A percentile compares a stretch with the other conserved stretches of the same genome.
phyloP scores from a whole-genome alignment of 2,113 vertebrate genomes.

The Hiodon tergisus region DNA sequence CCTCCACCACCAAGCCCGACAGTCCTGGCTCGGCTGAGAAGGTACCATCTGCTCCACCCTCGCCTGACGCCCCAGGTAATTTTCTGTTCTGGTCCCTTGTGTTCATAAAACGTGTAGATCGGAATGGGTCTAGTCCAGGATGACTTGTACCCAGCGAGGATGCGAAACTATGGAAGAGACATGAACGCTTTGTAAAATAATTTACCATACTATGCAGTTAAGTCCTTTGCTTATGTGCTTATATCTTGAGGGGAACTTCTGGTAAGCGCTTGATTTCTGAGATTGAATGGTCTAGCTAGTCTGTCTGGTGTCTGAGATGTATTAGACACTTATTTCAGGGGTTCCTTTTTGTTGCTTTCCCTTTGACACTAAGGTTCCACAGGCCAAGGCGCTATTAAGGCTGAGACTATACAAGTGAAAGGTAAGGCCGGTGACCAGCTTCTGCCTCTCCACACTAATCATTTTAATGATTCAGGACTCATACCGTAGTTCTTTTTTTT shows the following conservation, averaged over 20 bases:
- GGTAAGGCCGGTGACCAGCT: slow-evolving; percentile 42
- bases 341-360: slow-evolving; percentile 19
- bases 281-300: neutral
- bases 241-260: neutral
- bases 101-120: too few relatives aligned
- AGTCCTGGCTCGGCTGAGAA: slow-evolving; percentile 35
- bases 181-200: too few relatives aligned
- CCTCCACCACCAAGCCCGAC: slow-evolving; percentile 38
- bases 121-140: too few relatives aligned
- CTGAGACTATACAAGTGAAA: slow-evolving; percentile 68
- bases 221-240: neutral
- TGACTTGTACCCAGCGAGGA: too few relatives aligned
- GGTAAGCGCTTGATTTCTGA: neutral
- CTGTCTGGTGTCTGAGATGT: too few relatives aligned
- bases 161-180: too few relatives aligned
- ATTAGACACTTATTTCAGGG: neutral
- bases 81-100: neutral
- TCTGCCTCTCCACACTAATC: too few relatives aligned
- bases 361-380: slow-evolving; percentile 24
- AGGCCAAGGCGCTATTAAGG: slow-evolving; percentile 41
- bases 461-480: neutral
- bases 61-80: slow-evolving; percentile 43
- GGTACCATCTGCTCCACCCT: slow-evolving; percentile 31
- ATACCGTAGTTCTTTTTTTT: too few relatives aligned
- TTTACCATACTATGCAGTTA: neutral